phyloP scores from a whole-genome alignment of 1,140 invertebrate genomes.

The Portunus trituberculatus region DNA sequence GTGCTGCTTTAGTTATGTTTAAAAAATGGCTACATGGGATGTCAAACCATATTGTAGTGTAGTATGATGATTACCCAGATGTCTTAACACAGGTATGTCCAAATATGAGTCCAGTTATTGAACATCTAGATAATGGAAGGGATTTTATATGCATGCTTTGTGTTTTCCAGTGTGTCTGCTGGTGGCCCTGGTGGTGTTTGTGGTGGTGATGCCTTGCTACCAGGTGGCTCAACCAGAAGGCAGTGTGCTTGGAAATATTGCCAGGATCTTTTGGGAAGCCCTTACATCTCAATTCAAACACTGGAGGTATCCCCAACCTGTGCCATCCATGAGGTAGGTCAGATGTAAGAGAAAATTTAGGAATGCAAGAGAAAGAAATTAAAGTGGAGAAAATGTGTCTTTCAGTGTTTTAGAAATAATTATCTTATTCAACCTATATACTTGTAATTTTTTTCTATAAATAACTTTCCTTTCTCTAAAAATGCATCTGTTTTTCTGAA shows the following conservation, averaged over 20 bases:
- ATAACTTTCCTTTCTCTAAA: too few species aligned
- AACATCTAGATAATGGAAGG: too few species aligned
- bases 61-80: too few species aligned
- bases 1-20: too few species aligned
- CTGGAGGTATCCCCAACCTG: conserved; percentile 61
- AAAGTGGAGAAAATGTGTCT: not conserved
- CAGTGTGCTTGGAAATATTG: conserved; percentile 81
- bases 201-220: conserved; percentile 79
- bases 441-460: too few species aligned
- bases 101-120: too few species aligned
- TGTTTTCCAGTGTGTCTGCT: conserved; percentile 78
- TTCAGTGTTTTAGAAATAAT: not conserved
- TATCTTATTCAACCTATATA: not conserved
- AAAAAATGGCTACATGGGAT: too few species aligned
- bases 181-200: conserved; percentile 79
- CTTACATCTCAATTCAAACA: conserved; percentile 74
- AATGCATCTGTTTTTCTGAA: too few species aligned
- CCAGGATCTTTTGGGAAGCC: conserved; percentile 81
- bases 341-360: not conserved
- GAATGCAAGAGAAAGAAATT: not conserved
- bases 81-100: too few species aligned
- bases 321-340: conserved; percentile 60
- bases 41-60: too few species aligned
- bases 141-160: too few species aligned
- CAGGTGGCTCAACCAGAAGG: conserved; percentile 79